Percentiles rank a stretch among this genome's conserved stretches.
These are phyloP conservation scores for Cotesia glomerata DNA, from an alignment of 1,140 invertebrate genomes.

Conservation along the genomic window DNA sequence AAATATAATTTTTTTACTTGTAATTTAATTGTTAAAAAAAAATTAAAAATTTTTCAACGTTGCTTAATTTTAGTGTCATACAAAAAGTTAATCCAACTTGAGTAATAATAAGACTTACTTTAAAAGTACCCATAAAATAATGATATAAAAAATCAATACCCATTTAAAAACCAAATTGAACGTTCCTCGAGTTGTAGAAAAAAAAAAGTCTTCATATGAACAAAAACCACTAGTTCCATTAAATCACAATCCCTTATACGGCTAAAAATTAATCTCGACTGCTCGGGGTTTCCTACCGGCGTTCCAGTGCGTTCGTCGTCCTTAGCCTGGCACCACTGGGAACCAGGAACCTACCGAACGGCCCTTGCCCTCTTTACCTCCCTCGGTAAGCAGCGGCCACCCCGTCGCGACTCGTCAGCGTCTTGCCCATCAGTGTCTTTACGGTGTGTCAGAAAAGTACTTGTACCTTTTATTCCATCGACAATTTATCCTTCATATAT, in stretches of 20 bases:
- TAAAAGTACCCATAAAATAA: no score
- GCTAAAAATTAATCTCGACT: slow-evolving; percentile 39
- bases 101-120: no score
- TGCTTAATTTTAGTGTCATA: no score
- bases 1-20: no score
- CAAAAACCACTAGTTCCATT: slow-evolving; percentile 21
- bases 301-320: slow-evolving; percentile 21
- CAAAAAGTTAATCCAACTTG: background rate
- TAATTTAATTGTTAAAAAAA: no score
- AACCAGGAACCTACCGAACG: no score
- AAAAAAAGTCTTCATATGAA: background rate
- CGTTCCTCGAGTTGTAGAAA: no score
- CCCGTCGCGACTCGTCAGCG: slow-evolving; percentile 2
- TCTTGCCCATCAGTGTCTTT: slow-evolving; percentile 1
- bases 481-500: no score
- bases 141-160: background rate
- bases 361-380: no score
- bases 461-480: background rate
- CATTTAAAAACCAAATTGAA: no score
- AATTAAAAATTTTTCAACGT: no score
- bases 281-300: slow-evolving; percentile 28
- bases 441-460: slow-evolving; percentile 11
- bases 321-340: background rate
- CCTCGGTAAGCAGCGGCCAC: background rate
- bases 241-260: slow-evolving; percentile 45